These are phyloP conservation scores for Sebastes miniatus DNA, from an alignment of 2,797 vertebrate genomes.

Conservation along the genomic window DNA sequence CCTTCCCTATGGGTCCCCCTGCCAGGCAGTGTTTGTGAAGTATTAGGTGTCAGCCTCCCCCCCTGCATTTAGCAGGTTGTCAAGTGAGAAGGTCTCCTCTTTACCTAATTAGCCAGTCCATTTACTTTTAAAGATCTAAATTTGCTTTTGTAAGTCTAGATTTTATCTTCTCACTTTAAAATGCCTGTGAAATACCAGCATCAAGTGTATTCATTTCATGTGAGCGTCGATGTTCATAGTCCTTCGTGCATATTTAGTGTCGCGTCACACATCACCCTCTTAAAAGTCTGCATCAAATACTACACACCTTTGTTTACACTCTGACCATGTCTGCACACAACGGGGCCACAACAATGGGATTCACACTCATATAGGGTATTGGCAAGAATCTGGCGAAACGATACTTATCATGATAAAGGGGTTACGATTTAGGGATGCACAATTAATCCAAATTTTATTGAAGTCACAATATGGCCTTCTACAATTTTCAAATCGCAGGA, in stretches of 20 bases:
- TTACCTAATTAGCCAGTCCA: slow-evolving; percentile 49
- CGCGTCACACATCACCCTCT: neutral
- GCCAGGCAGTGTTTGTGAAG: slow-evolving; percentile 80
- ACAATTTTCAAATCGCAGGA: too few species aligned
- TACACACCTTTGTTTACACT: slow-evolving; percentile 30
- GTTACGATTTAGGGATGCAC: too few species aligned
- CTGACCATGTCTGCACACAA: neutral
- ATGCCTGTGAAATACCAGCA: neutral
- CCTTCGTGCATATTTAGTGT: neutral
- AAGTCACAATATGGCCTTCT: too few species aligned
- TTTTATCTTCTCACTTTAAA: neutral
- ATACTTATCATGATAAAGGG: neutral
- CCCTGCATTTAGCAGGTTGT: slow-evolving; percentile 74
- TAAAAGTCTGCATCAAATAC: neutral
- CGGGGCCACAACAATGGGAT: neutral
- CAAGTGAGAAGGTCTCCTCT: slow-evolving; percentile 58
- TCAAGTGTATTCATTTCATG: neutral
- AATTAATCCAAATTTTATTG: too few species aligned
- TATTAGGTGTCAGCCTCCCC: slow-evolving; percentile 76
- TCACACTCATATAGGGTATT: neutral
- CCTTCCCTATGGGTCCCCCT: slow-evolving; percentile 75
- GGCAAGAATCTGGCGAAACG: neutral
- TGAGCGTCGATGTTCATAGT: neutral
- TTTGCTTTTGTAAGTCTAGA: slow-evolving; percentile 11
- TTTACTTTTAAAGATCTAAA: slow-evolving; percentile 30